Conservation (phyloP, 2,888 invertebrate species). For the Helobdella robusta region DNA sequence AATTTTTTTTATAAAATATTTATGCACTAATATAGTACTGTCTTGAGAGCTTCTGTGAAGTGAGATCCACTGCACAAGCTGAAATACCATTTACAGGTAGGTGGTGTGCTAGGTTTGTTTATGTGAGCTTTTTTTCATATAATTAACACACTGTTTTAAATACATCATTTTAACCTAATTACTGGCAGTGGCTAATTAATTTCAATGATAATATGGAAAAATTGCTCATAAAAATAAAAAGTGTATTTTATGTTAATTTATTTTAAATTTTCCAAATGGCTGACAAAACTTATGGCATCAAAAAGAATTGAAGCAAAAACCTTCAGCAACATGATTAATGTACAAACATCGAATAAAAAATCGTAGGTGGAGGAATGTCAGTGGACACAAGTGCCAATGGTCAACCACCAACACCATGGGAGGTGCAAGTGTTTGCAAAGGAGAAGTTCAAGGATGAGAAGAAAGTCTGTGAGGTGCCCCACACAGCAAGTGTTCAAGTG, state of each 20-base stretch:
- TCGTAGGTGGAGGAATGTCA: slow-evolving; percentile 9
- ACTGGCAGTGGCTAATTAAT: too few species aligned
- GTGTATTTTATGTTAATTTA: too few species aligned
- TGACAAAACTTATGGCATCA: background rate
- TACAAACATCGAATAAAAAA: background rate
- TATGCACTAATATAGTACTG: slow-evolving; percentile 49
- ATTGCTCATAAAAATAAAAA: too few species aligned
- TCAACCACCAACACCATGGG: slow-evolving; percentile 26
- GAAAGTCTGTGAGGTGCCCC: slow-evolving; percentile 24
- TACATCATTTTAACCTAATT: too few species aligned
- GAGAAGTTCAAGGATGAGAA: slow-evolving; percentile 27
- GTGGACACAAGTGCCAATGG: slow-evolving; percentile 27
- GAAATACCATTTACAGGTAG: slow-evolving; percentile 27
- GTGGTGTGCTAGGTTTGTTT: too few species aligned
- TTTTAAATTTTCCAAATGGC: too few species aligned
- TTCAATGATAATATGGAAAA: too few species aligned
- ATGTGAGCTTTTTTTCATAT: too few species aligned
- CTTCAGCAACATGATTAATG: too few species aligned
- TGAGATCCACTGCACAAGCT: slow-evolving; percentile 51
- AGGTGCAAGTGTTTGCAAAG: slow-evolving; percentile 21
- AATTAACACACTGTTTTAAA: too few species aligned
- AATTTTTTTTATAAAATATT: background rate
- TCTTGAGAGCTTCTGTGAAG: slow-evolving; percentile 54
- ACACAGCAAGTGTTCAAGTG: slow-evolving; percentile 26
- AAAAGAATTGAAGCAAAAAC: background rate